Conservation (phyloP, 2,888 invertebrate species). For the Ectemnius cavifrons region DNA sequence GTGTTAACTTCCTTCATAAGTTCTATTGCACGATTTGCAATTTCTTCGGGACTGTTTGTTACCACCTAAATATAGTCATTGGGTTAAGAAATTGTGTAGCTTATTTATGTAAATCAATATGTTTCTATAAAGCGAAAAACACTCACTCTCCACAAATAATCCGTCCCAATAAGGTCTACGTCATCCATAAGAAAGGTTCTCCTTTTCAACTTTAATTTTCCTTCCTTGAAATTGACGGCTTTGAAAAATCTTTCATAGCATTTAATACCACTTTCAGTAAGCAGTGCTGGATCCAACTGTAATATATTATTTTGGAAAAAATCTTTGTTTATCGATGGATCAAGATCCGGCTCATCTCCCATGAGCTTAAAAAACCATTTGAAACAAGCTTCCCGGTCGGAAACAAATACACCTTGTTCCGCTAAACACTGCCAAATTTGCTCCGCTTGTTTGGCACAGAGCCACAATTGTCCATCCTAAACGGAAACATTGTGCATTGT, state of each 20-base stretch:
- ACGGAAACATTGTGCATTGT: slow-evolving; percentile 37
- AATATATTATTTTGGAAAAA: slow-evolving; percentile 97
- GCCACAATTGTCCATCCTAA: slow-evolving; percentile 95
- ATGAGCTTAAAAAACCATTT: slow-evolving; percentile 98
- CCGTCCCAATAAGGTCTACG: slow-evolving; percentile 95
- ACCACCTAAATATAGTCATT: slow-evolving; percentile 82
- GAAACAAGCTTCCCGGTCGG: slow-evolving; percentile 97
- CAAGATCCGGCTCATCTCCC: slow-evolving; percentile 97
- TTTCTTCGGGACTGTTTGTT: slow-evolving; percentile 93
- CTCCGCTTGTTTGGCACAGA: slow-evolving; percentile 97
- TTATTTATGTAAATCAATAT: neutral
- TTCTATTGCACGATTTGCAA: slow-evolving; percentile 94
- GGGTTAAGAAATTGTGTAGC: neutral
- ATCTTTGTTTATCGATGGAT: slow-evolving; percentile 96
- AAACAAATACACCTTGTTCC: slow-evolving; percentile 93
- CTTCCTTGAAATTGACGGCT: slow-evolving; percentile 96
- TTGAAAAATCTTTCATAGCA: slow-evolving; percentile 93
- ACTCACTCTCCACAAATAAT: slow-evolving; percentile 95
- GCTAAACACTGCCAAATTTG: slow-evolving; percentile 98
- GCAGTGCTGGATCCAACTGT: slow-evolving; percentile 91
- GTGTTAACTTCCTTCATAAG: slow-evolving; percentile 95
- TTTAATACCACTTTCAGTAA: slow-evolving; percentile 97
- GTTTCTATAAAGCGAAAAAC: neutral
- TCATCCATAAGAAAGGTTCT: slow-evolving; percentile 94
- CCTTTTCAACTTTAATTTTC: slow-evolving; percentile 92